A percentile compares a stretch with the other conserved stretches of the same genome.
phyloP scores from a whole-genome alignment of 2,797 vertebrate species.

The Myioborus melanocephalus region DNA sequence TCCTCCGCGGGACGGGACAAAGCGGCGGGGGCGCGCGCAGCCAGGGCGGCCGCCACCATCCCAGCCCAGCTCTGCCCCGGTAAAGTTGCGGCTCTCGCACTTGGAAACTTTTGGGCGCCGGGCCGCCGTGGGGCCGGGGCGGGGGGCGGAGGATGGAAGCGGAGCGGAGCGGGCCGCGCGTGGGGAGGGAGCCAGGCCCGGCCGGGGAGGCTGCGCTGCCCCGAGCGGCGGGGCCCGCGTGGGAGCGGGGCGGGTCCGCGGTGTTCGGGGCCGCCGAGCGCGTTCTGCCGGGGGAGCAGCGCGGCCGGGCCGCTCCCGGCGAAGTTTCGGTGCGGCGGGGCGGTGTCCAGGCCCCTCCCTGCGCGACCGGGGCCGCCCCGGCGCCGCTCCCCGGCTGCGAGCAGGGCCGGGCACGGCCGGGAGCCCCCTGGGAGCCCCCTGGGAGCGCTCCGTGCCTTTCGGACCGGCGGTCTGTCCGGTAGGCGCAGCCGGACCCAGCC shows the following conservation, averaged over 20 bases:
- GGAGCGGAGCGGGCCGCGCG: background rate
- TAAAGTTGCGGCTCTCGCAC: background rate
- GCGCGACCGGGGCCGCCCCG: background rate
- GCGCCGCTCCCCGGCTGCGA: background rate
- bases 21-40: background rate
- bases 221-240: background rate
- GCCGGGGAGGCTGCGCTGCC: background rate
- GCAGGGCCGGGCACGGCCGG: background rate
- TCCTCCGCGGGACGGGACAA: slow-evolving; percentile 45
- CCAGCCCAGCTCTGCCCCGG: background rate
- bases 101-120: background rate
- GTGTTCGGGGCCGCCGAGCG: background rate
- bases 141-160: background rate
- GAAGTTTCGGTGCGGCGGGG: background rate
- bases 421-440: background rate
- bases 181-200: background rate
- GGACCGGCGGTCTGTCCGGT: fast-evolving
- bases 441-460: background rate
- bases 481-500: background rate
- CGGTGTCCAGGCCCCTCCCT: background rate
- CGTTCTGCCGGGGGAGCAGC: background rate
- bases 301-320: background rate
- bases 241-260: background rate
- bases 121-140: background rate
- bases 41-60: background rate